phyloP scores from a whole-genome alignment of 2,113 vertebrate species.

The Phasianus colchicus region DNA sequence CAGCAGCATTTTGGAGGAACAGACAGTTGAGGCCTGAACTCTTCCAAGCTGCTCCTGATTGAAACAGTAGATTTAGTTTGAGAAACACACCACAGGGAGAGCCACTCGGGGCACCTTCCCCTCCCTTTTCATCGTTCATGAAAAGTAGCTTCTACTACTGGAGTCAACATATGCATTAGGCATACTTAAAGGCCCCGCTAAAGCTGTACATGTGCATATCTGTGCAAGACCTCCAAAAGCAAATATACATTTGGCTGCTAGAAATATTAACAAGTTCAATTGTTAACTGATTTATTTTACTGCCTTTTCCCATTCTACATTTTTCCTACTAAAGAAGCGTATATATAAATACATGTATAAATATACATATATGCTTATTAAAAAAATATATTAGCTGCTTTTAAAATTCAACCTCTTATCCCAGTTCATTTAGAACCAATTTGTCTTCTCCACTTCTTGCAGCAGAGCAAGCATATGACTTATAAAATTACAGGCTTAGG shows the following conservation, averaged over 20 bases:
- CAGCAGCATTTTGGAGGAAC: accelerated
- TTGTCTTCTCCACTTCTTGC: not conserved
- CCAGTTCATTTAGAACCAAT: not conserved
- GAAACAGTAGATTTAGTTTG: not conserved
- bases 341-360: not conserved
- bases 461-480: not conserved
- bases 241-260: not conserved
- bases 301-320: not conserved
- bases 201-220: not conserved
- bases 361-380: not conserved
- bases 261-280: accelerated
- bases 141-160: not conserved
- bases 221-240: not conserved
- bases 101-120: not conserved
- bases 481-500: not conserved
- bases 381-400: not conserved
- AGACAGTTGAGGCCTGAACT: not conserved
- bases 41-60: not conserved
- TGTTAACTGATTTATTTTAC: not conserved
- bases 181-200: not conserved
- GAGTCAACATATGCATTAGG: not conserved
- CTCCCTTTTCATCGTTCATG: not conserved
- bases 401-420: not conserved
- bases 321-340: not conserved
- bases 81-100: not conserved